Percentiles rank a stretch among this genome's conserved stretches.
phyloP scores from a whole-genome alignment of 2,113 vertebrate genomes.

The Tragulus kanchil region DNA sequence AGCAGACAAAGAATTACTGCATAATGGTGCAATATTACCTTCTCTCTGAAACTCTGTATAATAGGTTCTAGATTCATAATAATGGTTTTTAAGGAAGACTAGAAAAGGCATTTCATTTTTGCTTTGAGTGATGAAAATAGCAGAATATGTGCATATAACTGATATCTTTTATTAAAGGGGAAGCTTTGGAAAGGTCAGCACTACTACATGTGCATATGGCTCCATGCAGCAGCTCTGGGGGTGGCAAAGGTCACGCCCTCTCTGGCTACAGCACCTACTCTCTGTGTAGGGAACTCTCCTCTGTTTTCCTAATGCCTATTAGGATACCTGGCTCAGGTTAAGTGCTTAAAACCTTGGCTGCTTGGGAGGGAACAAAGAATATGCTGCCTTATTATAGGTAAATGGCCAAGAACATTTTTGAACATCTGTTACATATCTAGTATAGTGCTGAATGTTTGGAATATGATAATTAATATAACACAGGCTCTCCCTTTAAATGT shows the following conservation, averaged over 20 bases:
- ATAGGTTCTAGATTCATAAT: too few species aligned
- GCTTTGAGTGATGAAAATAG: conserved; percentile 1
- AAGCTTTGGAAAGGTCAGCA: not conserved
- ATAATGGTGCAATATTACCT: too few species aligned
- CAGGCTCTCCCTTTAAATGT: not conserved
- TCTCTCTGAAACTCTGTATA: too few species aligned
- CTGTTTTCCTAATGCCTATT: not conserved
- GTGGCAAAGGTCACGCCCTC: too few species aligned
- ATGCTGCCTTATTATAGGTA: not conserved
- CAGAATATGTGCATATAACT: not conserved
- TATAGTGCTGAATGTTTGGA: not conserved
- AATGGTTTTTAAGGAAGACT: not conserved
- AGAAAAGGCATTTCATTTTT: not conserved
- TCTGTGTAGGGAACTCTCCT: not conserved
- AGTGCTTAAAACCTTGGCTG: not conserved
- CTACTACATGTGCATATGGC: not conserved
- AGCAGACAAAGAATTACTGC: too few species aligned
- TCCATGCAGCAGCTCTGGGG: not conserved
- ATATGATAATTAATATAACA: not conserved
- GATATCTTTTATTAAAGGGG: not conserved
- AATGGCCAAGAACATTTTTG: not conserved
- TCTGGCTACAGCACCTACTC: not conserved
- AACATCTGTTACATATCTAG: not conserved
- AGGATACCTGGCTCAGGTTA: not conserved
- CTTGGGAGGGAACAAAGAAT: not conserved